A percentile compares a stretch with the other conserved stretches of the same genome.
phyloP scores from a whole-genome alignment of 2,113 vertebrate species.

The Sterna hirundo region DNA sequence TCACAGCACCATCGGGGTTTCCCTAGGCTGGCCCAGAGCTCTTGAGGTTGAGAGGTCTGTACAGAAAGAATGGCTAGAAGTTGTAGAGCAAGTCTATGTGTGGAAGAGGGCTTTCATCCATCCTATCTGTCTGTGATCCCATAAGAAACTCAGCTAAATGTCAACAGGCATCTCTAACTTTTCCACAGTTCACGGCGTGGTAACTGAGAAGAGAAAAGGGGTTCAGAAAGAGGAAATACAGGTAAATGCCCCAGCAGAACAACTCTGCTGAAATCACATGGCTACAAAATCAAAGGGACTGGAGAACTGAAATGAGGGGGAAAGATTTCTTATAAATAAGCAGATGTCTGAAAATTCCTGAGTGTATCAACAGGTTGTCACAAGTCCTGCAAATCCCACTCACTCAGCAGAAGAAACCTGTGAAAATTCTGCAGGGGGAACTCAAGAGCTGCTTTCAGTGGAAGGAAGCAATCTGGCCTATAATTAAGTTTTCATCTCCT shows the following conservation, averaged over 20 bases:
- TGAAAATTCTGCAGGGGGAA: conserved; percentile 60
- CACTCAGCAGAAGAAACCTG: neutral
- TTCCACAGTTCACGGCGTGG: neutral
- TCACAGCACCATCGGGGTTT: neutral
- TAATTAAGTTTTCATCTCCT: conserved; percentile 70
- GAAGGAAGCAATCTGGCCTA: conserved; percentile 27
- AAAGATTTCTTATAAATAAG: neutral
- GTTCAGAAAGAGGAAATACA: neutral
- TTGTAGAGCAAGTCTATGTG: neutral
- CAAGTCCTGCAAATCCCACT: neutral
- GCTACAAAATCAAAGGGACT: neutral
- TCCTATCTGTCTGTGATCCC: neutral
- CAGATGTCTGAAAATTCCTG: neutral
- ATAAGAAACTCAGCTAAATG: neutral
- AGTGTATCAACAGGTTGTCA: neutral
- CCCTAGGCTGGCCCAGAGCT: neutral
- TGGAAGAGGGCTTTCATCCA: neutral
- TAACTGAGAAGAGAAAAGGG: neutral
- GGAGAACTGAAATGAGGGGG: neutral
- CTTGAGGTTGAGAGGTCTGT: neutral
- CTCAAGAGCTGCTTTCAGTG: conserved; percentile 43
- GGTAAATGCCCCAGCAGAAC: neutral
- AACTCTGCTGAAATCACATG: neutral
- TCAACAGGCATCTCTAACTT: neutral
- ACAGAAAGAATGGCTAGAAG: neutral